Evolutionary conservation across 2,888 invertebrate genomes (phyloP).

Genomic region (Apodemia zela): DNA sequence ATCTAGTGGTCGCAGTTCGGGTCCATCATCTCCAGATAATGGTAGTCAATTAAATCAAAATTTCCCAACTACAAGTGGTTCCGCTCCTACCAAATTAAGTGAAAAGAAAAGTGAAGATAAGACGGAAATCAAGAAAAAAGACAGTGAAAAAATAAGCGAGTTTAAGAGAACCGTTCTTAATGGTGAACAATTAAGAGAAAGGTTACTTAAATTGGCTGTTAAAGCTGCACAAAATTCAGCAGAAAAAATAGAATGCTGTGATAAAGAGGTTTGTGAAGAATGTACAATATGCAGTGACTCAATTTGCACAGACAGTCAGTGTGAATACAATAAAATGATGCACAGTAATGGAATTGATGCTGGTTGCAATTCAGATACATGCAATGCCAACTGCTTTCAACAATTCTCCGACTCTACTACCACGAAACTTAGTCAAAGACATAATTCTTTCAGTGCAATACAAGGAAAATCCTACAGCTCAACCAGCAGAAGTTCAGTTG

Average conservation of each 20-base stretch:
- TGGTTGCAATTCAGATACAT: constrained; percentile 68
- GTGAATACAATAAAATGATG: constrained; percentile 72
- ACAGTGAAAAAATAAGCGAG: constrained; percentile 61
- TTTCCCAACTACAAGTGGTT: constrained; percentile 55
- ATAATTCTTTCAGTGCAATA: constrained; percentile 71
- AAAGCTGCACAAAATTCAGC: constrained; percentile 67
- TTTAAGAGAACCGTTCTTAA: constrained; percentile 77
- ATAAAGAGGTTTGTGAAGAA: constrained; percentile 74
- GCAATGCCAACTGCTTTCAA: constrained; percentile 65
- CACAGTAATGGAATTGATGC: constrained; percentile 67
- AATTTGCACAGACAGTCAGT: constrained; percentile 74
- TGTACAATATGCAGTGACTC: constrained; percentile 76
- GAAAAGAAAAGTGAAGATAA: constrained; percentile 50
- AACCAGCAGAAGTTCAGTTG: constrained; percentile 48
- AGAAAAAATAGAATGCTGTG: constrained; percentile 76
- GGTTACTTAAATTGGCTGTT: constrained; percentile 82
- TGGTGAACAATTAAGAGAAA: constrained; percentile 84
- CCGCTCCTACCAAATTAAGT: constrained; percentile 45
- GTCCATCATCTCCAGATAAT: constrained; percentile 82
- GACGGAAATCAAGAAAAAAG: constrained; percentile 42
- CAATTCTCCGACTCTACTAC: constrained; percentile 54
- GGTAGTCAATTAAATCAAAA: constrained; percentile 76
- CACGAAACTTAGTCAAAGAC: constrained; percentile 62
- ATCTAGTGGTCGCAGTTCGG: constrained; percentile 86
- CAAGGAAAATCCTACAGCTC: constrained; percentile 63